Conservation (phyloP, 2,888 invertebrate species). For the Andricus curvator region DNA sequence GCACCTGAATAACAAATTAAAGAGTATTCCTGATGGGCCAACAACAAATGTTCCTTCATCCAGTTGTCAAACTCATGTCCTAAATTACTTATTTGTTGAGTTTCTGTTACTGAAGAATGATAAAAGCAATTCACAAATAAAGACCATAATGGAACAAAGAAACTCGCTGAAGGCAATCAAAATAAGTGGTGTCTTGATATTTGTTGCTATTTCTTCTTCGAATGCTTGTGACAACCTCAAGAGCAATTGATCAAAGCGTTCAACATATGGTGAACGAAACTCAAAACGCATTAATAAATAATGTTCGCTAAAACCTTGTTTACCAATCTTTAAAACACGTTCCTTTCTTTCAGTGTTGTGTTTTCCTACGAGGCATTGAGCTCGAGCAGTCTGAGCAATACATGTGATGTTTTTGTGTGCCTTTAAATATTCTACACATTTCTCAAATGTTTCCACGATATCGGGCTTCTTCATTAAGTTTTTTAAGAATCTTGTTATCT, state of each 20-base stretch:
- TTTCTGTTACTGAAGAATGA: not conserved
- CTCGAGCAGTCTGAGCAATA: not conserved
- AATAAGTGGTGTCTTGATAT: not conserved
- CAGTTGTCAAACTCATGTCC: not conserved
- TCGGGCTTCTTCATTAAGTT: not conserved
- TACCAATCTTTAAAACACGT: not conserved
- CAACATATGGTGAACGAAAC: not conserved
- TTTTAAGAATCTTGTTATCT: not conserved
- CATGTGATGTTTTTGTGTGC: no score
- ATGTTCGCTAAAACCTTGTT: not conserved
- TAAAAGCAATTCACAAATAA: not conserved
- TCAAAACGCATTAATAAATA: not conserved
- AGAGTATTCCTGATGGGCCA: no score
- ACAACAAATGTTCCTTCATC: no score
- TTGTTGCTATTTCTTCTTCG: not conserved
- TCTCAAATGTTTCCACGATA: no score
- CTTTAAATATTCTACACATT: no score
- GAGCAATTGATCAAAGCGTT: not conserved
- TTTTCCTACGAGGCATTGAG: not conserved
- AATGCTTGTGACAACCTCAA: rapidly evolving
- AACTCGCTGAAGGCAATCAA: not conserved
- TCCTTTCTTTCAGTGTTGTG: not conserved
- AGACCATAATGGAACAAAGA: not conserved
- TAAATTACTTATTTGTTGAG: not conserved
- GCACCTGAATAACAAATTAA: not conserved